Percentiles rank a stretch among this genome's conserved stretches.
These are phyloP conservation scores for Gorsachius magnificus DNA, from an alignment of 2,797 vertebrate genomes.

Conservation along the genomic window DNA sequence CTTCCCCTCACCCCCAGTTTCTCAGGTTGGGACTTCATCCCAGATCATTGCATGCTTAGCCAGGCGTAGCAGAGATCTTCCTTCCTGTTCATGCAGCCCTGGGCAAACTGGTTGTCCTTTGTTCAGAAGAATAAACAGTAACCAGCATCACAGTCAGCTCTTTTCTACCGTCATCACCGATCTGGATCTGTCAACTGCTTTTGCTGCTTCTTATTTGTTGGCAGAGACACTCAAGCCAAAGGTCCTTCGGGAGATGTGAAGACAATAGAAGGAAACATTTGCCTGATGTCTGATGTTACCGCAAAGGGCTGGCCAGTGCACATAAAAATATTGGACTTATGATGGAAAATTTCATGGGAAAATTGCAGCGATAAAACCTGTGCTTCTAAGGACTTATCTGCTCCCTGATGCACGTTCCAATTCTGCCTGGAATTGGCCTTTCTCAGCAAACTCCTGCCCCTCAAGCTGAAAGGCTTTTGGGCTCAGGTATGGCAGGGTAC, in stretches of 20 bases:
- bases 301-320: background rate
- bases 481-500: background rate
- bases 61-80: background rate
- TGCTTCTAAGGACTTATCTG: background rate
- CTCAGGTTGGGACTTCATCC: background rate
- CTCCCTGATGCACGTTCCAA: background rate
- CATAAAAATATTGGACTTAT: background rate
- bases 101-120: background rate
- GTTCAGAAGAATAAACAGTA: background rate
- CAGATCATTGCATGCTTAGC: background rate
- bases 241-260: conserved; percentile 9
- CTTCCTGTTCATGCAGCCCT: background rate
- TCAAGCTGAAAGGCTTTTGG: background rate
- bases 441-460: background rate
- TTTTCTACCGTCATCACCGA: background rate
- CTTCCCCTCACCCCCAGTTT: background rate
- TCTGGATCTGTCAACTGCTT: conserved; percentile 11
- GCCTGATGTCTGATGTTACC: conserved; percentile 30
- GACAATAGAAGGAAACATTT: conserved; percentile 47
- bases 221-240: conserved; percentile 12
- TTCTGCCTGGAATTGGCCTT: background rate
- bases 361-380: background rate
- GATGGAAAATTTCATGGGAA: background rate
- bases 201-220: conserved; percentile 22
- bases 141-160: background rate